Evolutionary conservation across 2,113 vertebrate species (phyloP).

Genomic region (Thermophis baileyi): DNA sequence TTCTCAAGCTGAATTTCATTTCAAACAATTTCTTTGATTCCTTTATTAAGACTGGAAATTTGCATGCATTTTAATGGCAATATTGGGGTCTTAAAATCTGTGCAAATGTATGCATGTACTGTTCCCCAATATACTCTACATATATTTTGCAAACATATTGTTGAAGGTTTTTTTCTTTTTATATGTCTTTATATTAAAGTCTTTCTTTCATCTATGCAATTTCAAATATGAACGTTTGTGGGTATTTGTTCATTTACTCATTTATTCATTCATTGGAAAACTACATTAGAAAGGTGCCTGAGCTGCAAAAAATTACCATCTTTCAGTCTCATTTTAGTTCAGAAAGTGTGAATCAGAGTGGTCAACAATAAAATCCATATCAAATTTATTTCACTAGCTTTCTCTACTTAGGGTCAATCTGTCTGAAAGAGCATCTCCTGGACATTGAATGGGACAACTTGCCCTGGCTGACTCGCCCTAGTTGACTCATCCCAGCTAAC

Average conservation of each 20-base stretch:
- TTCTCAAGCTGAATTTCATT: neutral
- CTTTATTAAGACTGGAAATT: neutral
- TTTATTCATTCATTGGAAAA: neutral
- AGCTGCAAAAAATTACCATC: neutral
- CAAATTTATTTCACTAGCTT: neutral
- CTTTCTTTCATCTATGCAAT: neutral
- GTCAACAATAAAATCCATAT: neutral
- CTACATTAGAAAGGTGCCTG: neutral
- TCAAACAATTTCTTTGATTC: neutral
- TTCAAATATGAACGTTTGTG: neutral
- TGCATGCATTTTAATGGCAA: neutral
- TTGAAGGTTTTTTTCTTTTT: neutral
- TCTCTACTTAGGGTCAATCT: neutral
- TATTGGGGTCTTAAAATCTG: neutral
- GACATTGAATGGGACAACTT: neutral
- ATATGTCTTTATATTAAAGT: neutral
- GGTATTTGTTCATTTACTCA: neutral
- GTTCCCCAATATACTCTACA: neutral
- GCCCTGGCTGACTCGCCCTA: too few relatives aligned
- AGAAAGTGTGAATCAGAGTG: neutral
- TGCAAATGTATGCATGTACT: neutral
- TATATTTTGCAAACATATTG: neutral
- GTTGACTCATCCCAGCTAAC: neutral
- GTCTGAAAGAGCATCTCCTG: neutral
- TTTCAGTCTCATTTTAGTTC: neutral